phyloP scores from a whole-genome alignment of 2,888 invertebrate genomes.

The Sarcophaga caerulescens region DNA sequence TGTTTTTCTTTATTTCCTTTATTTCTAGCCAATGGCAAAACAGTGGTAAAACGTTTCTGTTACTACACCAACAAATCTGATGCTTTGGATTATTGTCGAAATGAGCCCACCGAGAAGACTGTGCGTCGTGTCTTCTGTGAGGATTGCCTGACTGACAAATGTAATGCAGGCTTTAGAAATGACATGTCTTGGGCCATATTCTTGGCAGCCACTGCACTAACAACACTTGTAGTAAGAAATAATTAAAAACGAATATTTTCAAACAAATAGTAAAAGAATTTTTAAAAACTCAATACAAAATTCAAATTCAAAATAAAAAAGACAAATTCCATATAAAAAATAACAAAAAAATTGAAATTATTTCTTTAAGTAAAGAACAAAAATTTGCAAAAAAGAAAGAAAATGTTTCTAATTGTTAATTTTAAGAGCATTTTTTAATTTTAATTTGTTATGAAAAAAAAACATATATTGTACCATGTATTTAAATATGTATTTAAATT shows the following conservation, averaged over 20 bases:
- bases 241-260: not conserved
- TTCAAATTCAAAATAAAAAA: no score
- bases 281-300: not conserved
- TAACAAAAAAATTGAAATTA: no score
- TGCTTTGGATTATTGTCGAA: constrained; percentile 75
- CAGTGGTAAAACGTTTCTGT: constrained; percentile 78
- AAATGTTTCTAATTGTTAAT: no score
- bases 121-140: constrained; percentile 76
- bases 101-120: constrained; percentile 76
- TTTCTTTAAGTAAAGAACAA: no score
- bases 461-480: no score
- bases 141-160: constrained; percentile 77
- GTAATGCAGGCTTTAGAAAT: constrained; percentile 71
- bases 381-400: no score
- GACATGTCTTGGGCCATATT: constrained; percentile 60
- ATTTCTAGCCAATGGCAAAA: constrained; percentile 75
- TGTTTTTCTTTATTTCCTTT: not conserved
- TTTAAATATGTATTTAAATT: no score
- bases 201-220: constrained; percentile 59
- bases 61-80: constrained; percentile 80
- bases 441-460: no score
- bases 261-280: not conserved
- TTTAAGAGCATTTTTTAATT: no score
- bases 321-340: no score
- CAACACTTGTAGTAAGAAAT: constrained; percentile 30